Evolutionary conservation across 1,140 invertebrate species (phyloP).

Genomic region (Galendromus occidentalis): DNA sequence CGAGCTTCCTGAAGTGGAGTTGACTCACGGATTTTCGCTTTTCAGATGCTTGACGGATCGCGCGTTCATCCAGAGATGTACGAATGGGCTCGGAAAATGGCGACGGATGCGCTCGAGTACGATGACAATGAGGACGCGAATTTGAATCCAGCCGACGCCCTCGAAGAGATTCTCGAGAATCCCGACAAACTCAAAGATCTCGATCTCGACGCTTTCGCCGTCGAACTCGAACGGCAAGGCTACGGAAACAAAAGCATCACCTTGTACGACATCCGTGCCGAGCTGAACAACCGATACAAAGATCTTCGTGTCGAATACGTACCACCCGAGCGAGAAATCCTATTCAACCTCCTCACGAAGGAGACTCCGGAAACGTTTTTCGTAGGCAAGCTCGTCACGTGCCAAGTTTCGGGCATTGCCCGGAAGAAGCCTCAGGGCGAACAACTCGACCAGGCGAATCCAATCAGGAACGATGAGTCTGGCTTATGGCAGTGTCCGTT

Average conservation of each 20-base stretch:
- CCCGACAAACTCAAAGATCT: conserved; percentile 87
- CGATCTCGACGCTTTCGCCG: conserved; percentile 94
- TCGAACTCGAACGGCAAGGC: conserved; percentile 81
- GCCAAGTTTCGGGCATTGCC: conserved; percentile 31
- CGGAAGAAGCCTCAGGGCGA: conserved; percentile 74
- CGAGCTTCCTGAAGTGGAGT: too few relatives aligned
- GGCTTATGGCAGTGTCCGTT: conserved; percentile 93
- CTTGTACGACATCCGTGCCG: conserved; percentile 86
- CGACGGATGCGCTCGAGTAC: conserved; percentile 93
- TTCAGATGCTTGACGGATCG: conserved; percentile 90
- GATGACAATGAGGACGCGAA: conserved; percentile 66
- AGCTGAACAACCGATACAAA: conserved; percentile 85
- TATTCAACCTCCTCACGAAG: conserved; percentile 88
- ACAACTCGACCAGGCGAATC: conserved; percentile 82
- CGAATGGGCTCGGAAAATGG: conserved; percentile 99
- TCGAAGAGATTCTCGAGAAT: conserved; percentile 89
- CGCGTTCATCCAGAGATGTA: conserved; percentile 97
- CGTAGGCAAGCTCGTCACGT: conserved; percentile 56
- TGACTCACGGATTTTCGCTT: too few relatives aligned
- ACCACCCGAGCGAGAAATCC: conserved; percentile 56
- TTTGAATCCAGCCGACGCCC: conserved; percentile 76
- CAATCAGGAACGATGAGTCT: conserved; percentile 75
- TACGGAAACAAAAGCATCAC: conserved; percentile 95
- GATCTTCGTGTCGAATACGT: conserved; percentile 63
- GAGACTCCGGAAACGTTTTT: conserved; percentile 88